Percentiles rank a stretch among this genome's conserved stretches.
These are phyloP conservation scores for Noctua janthe DNA, from an alignment of 2,888 invertebrate genomes.

Conservation along the genomic window DNA sequence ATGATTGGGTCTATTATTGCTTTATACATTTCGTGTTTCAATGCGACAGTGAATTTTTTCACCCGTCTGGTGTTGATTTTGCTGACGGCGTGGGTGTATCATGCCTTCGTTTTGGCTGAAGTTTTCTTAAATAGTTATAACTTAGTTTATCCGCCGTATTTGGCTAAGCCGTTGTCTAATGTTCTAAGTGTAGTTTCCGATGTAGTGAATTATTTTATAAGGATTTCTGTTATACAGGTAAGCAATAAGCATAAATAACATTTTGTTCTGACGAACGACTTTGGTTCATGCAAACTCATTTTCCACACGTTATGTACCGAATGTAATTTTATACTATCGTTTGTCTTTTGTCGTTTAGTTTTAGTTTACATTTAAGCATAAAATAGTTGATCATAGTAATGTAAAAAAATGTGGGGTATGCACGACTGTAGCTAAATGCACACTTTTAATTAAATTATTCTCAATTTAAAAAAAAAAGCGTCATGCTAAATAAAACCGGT, in stretches of 20 bases:
- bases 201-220: constrained; percentile 66
- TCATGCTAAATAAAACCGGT: constrained; percentile 11
- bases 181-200: constrained; percentile 64
- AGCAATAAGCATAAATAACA: constrained; percentile 61
- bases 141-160: constrained; percentile 81
- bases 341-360: neutral
- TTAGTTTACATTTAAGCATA: neutral
- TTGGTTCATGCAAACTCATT: constrained; percentile 19
- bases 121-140: constrained; percentile 83
- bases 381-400: neutral
- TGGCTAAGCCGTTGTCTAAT: constrained; percentile 73
- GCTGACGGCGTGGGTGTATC: constrained; percentile 82
- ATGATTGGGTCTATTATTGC: constrained; percentile 73
- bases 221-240: constrained; percentile 77
- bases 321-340: neutral
- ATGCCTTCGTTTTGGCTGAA: constrained; percentile 83
- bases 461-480: neutral
- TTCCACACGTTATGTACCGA: neutral
- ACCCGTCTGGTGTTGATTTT: constrained; percentile 81
- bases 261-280: constrained; percentile 15
- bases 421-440: neutral
- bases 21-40: constrained; percentile 75
- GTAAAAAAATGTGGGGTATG: neutral
- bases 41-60: constrained; percentile 75
- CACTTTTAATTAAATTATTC: neutral